Percentiles rank a stretch among this genome's conserved stretches.
phyloP scores from a whole-genome alignment of 2,797 vertebrate species.

The Okamejei kenojei region DNA sequence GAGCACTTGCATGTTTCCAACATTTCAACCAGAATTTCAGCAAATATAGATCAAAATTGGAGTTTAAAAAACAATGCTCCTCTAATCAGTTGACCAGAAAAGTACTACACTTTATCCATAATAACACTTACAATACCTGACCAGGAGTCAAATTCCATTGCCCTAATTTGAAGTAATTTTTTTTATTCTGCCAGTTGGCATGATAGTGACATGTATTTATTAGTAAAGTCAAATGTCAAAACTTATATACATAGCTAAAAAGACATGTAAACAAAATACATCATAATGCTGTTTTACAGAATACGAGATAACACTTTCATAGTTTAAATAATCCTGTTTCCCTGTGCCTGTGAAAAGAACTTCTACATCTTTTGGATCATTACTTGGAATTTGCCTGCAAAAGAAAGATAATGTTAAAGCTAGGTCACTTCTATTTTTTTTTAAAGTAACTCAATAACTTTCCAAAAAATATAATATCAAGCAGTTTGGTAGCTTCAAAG shows the following conservation, averaged over 20 bases:
- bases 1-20: background rate
- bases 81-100: background rate
- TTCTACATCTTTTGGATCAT: conserved; percentile 73
- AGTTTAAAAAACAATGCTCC: background rate
- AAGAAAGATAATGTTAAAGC: conserved; percentile 26
- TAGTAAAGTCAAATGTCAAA: background rate
- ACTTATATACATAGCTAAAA: background rate
- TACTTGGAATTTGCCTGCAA: conserved; percentile 71
- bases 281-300: background rate
- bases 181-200: conserved; percentile 2
- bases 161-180: background rate
- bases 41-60: background rate
- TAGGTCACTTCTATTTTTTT: background rate
- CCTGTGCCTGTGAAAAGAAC: conserved; percentile 31
- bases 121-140: background rate
- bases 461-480: background rate
- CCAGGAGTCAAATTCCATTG: background rate
- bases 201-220: background rate
- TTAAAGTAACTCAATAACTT: background rate
- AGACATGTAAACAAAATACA: conserved; percentile 31
- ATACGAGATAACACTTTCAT: conserved; percentile 4
- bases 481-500: background rate
- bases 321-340: background rate
- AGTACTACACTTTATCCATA: background rate
- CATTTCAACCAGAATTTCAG: background rate